Percentiles rank a stretch among this genome's conserved stretches.
These are phyloP conservation scores for Pterostichus madidus DNA, from an alignment of 2,888 invertebrate species.

Conservation along the genomic window DNA sequence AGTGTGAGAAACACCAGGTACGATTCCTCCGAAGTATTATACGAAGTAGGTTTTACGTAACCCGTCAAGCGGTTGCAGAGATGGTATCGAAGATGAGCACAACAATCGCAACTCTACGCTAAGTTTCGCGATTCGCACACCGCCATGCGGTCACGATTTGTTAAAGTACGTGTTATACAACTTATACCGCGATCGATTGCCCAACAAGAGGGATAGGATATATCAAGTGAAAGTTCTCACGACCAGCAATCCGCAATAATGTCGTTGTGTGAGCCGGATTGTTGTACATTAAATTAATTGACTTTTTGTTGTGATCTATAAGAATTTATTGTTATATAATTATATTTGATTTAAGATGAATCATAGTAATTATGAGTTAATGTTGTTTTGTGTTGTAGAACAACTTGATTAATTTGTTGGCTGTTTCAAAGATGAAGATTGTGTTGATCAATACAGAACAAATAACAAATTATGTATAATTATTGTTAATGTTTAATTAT, in stretches of 20 bases:
- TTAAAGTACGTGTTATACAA: conserved; percentile 64
- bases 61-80: background rate
- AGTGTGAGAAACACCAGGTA: conserved; percentile 8
- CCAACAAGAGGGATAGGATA: conserved; percentile 58
- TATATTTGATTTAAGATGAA: background rate
- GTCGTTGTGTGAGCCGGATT: background rate
- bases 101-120: background rate
- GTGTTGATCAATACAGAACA: background rate
- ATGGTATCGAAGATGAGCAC: background rate
- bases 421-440: background rate
- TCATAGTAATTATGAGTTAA: conserved; percentile 1
- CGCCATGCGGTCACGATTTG: conserved; percentile 57
- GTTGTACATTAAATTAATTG: conserved; percentile 20
- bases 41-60: conserved; percentile 4
- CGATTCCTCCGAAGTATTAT: background rate
- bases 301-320: conserved; percentile 21
- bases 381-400: conserved; percentile 36
- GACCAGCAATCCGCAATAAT: conserved; percentile 24
- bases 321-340: conserved; percentile 15
- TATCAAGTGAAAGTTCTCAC: conserved; percentile 61
- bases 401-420: conserved; percentile 15
- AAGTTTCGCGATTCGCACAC: conserved; percentile 31
- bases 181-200: conserved; percentile 54
- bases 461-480: conserved; percentile 33
- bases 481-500: background rate